Evolutionary conservation across 2,113 vertebrate genomes (phyloP).

Genomic region (Lophura nycthemera): DNA sequence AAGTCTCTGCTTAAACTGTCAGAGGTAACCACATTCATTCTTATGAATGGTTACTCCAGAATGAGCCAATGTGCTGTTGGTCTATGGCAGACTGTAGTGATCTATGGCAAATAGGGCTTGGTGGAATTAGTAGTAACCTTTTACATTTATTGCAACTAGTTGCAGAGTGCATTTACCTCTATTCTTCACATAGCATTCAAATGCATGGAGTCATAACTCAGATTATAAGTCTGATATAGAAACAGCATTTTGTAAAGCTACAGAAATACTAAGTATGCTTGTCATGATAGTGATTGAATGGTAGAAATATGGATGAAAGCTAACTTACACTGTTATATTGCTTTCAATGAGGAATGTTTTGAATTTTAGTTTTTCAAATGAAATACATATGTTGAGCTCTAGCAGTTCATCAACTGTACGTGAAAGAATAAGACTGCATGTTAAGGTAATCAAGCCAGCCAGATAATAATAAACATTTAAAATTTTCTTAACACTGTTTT

Average conservation of each 20-base stretch:
- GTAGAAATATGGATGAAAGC: neutral
- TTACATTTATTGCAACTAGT: neutral
- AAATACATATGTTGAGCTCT: neutral
- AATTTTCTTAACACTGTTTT: neutral
- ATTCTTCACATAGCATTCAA: neutral
- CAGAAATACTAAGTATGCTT: neutral
- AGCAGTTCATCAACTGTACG: neutral
- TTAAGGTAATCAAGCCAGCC: neutral
- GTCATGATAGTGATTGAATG: neutral
- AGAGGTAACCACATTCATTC: neutral
- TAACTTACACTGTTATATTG: neutral
- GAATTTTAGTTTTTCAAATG: neutral
- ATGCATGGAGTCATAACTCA: neutral
- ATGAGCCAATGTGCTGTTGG: neutral
- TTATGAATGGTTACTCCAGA: no score
- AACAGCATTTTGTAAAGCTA: neutral
- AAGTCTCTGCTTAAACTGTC: neutral
- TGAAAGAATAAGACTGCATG: neutral
- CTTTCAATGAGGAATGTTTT: neutral
- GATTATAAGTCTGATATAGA: neutral
- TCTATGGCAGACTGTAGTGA: neutral
- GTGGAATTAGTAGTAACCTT: neutral
- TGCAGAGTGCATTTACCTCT: neutral
- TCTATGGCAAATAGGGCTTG: neutral
- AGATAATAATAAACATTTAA: neutral